Percentiles rank a stretch among this genome's conserved stretches.
Evolutionary conservation across 30 jellyfish, hydroid and myxozoan genomes (phyloP).

Genomic region (Nemopilema nomurai): DNA sequence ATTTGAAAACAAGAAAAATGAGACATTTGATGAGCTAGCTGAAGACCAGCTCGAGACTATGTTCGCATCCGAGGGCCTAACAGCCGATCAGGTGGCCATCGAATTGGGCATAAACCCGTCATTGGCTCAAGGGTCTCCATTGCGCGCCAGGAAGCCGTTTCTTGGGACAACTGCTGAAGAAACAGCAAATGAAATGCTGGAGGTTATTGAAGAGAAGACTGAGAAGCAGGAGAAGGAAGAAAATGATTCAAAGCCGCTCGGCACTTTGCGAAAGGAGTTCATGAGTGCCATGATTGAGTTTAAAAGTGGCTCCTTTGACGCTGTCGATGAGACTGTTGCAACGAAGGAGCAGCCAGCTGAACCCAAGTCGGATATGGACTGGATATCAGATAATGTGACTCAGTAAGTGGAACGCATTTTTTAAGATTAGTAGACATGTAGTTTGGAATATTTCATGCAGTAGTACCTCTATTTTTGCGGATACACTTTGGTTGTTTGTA

Average conservation of each 20-base stretch:
- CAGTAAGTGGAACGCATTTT: constrained; percentile 52
- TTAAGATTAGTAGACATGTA: no score
- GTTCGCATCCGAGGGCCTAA: constrained; percentile 72
- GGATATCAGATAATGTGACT: constrained; percentile 63
- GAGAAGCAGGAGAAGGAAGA: constrained; percentile 20
- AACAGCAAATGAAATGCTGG: constrained; percentile 30
- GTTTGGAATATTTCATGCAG: no score
- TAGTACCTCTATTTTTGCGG: no score
- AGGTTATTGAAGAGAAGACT: constrained; percentile 35
- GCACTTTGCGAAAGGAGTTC: constrained; percentile 35
- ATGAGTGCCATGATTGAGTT: constrained; percentile 58
- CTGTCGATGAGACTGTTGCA: not conserved
- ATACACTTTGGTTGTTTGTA: no score
- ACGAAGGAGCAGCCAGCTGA: constrained; percentile 24
- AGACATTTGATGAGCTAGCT: constrained; percentile 21
- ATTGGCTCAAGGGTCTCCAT: constrained; percentile 61
- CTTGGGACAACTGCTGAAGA: constrained; percentile 65
- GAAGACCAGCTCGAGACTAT: constrained; percentile 74
- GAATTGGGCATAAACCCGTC: constrained; percentile 86
- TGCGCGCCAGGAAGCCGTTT: constrained; percentile 53
- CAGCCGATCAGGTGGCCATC: constrained; percentile 80
- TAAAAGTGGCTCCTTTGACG: constrained; percentile 38
- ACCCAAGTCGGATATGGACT: constrained; percentile 73
- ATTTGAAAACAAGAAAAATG: constrained; percentile 13
- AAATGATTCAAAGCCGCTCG: constrained; percentile 39